Conservation (phyloP, 2,888 invertebrate species). For the Cephus nigrinus region DNA sequence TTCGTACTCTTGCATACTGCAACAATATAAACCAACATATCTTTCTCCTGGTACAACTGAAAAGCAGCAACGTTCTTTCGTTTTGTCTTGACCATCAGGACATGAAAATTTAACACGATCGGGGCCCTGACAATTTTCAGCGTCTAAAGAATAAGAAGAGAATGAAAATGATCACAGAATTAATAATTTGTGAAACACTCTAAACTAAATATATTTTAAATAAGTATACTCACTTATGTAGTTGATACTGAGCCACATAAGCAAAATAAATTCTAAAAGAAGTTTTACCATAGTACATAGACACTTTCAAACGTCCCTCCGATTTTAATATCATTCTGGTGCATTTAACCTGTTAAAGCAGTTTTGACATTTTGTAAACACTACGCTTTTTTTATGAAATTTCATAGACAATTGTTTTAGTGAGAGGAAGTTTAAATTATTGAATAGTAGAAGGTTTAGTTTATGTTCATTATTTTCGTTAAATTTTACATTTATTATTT, state of each 20-base stretch:
- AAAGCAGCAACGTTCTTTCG: background rate
- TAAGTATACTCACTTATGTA: background rate
- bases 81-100: background rate
- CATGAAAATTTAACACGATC: background rate
- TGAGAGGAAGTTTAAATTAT: background rate
- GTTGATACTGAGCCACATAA: background rate
- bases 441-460: background rate
- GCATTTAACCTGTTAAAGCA: background rate
- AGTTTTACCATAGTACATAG: background rate
- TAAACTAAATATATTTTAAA: background rate
- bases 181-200: background rate
- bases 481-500: background rate
- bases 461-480: background rate
- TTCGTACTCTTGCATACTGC: slow-evolving; percentile 3
- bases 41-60: background rate
- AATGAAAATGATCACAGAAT: background rate
- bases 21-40: background rate
- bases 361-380: background rate
- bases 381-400: background rate
- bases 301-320: background rate
- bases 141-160: background rate
- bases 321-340: background rate
- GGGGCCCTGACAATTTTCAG: background rate
- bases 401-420: background rate
- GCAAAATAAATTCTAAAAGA: background rate